Evolutionary conservation across 2,888 invertebrate genomes (phyloP), one percentile per base, ranked within the genome.

Genomic region (Liodrosophila aerea): DNA sequence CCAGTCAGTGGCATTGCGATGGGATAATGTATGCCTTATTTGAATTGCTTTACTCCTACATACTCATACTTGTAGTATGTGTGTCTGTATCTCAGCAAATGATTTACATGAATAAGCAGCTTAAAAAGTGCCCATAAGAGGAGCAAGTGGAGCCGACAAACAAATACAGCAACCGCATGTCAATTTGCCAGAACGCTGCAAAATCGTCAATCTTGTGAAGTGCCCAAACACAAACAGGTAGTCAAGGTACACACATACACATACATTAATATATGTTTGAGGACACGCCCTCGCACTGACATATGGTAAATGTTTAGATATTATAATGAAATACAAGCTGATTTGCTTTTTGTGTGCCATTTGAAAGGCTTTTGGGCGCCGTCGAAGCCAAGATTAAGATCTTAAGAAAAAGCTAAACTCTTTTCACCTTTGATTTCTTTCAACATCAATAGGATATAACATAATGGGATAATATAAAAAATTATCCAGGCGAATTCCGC

Each of bases 251-350:
- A 13, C 36, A 12, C 40, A 18, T 45, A n/a, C 22, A 22, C 22
- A 22, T 22, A 22, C 22, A 22, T 22, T 4, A 4, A 22, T 4
- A 22, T 30, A 12, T 22, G 4, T 9, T 22, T 22, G 3, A 22
- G 22, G 30, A n/a, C 39, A 46, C 49, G 36, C 44, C 29, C 44
- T 30, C 54, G 8, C 40, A 36, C 43, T 16, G 37, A 47, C 18
- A 15, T 34, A 29, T 22, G 22, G 22, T 22, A 22, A 22, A 9
- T 76, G 57, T 72, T 66, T 65, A 71, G 61, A 71, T 61, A 66
- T 78, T 78, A 71, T 52, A 66, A 54, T 51, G 56, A 63, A 60
- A 68, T 57, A 80, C 59, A 44, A 71, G 60, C 60, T 59, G 62
- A 22, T 22, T 22, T 22, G 29, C 56, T 57, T 53, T 30, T 53